Conservation (phyloP, 2,797 vertebrate genomes). For the Numenius phaeopus region DNA sequence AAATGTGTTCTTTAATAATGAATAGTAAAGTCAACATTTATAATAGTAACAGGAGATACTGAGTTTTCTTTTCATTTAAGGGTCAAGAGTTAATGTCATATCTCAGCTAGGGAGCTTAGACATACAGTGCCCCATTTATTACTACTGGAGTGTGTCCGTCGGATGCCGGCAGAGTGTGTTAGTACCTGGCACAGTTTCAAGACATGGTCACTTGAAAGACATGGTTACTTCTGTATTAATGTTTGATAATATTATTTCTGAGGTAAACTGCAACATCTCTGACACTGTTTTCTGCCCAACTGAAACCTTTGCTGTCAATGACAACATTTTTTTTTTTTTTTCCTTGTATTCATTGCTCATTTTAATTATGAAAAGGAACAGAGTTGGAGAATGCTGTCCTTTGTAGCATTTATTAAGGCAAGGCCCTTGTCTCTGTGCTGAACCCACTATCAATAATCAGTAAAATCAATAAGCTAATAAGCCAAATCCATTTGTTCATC, state of each 20-base stretch:
- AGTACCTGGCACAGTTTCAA: not conserved
- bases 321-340: not conserved
- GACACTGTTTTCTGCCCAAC: not conserved
- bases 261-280: not conserved
- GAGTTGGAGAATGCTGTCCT: not conserved
- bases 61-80: constrained; percentile 68
- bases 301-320: not conserved
- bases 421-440: not conserved
- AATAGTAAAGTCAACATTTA: constrained; percentile 68
- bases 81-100: constrained; percentile 55
- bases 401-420: not conserved
- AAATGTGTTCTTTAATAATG: constrained; percentile 67
- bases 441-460: not conserved
- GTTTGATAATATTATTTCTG: not conserved
- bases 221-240: not conserved
- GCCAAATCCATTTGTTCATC: not conserved
- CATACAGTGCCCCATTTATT: constrained; percentile 53
- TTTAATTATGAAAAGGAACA: not conserved
- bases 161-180: not conserved
- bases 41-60: constrained; percentile 58
- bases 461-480: not conserved
- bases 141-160: not conserved
- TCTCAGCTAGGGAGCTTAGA: constrained; percentile 47
- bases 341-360: not conserved
- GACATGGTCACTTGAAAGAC: not conserved